Evolutionary conservation across 1,140 invertebrate species (phyloP).

Genomic region (Brachionus koreanus): DNA sequence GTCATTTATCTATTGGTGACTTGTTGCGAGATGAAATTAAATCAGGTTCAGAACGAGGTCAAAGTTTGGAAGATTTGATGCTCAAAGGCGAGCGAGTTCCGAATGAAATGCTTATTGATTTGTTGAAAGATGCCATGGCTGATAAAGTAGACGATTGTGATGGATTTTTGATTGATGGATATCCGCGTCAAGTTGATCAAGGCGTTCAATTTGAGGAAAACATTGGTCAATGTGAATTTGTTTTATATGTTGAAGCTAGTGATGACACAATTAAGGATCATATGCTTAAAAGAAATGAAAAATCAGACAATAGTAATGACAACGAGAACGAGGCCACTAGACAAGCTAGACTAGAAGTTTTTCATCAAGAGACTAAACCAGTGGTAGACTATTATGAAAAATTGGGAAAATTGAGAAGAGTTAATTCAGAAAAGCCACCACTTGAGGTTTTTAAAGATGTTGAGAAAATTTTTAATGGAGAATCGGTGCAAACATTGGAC

Average conservation of each 20-base stretch:
- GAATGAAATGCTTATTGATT: slow-evolving; percentile 54
- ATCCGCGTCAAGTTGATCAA: slow-evolving; percentile 78
- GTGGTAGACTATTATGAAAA: slow-evolving; percentile 73
- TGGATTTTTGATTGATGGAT: slow-evolving; percentile 78
- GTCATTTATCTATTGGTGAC: slow-evolving; percentile 81
- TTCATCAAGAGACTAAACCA: not conserved
- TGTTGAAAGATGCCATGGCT: slow-evolving; percentile 56
- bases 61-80: slow-evolving; percentile 72
- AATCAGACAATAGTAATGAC: slow-evolving; percentile 85
- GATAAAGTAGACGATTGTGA: slow-evolving; percentile 49
- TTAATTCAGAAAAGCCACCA: slow-evolving; percentile 1
- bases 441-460: slow-evolving; percentile 31
- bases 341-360: slow-evolving; percentile 66
- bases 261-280: slow-evolving; percentile 75
- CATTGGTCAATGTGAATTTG: slow-evolving; percentile 62
- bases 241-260: slow-evolving; percentile 86
- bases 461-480: not conserved
- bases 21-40: slow-evolving; percentile 78
- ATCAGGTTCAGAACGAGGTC: slow-evolving; percentile 68
- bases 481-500: not conserved
- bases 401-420: not conserved
- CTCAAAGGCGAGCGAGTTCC: slow-evolving; percentile 80
- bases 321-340: slow-evolving; percentile 85
- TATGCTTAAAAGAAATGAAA: slow-evolving; percentile 72
- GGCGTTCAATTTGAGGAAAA: slow-evolving; percentile 62